These are phyloP conservation scores for Netelia fuscicornis DNA, from an alignment of 2,888 invertebrate species.

Conservation along the genomic window DNA sequence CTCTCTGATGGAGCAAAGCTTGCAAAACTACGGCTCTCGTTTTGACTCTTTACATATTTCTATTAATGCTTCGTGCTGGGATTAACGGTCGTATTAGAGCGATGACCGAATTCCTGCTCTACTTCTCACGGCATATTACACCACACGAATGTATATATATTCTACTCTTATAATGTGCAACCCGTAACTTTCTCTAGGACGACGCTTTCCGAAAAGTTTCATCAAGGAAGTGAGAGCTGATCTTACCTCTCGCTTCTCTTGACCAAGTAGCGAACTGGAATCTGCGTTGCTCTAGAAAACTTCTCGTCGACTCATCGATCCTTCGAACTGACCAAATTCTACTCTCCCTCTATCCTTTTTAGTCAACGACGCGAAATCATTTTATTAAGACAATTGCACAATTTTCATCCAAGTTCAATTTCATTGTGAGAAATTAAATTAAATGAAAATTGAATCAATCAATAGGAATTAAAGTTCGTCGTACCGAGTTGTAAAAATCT, in stretches of 20 bases:
- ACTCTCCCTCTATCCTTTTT: not conserved
- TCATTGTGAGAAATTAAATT: too few relatives aligned
- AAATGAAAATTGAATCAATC: too few relatives aligned
- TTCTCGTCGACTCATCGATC: constrained; percentile 20
- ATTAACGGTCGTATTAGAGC: constrained; percentile 52
- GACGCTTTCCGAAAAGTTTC: not conserved
- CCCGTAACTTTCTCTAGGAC: not conserved
- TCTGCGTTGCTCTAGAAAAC: not conserved
- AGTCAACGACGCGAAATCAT: too few relatives aligned
- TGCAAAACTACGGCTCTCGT: not conserved
- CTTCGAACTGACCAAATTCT: not conserved
- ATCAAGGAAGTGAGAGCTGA: not conserved
- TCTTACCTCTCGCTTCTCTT: not conserved
- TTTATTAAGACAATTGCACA: too few relatives aligned
- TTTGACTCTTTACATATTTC: not conserved
- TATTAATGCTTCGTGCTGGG: constrained; percentile 38
- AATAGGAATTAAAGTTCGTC: too few relatives aligned
- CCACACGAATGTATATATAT: not conserved
- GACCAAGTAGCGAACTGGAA: not conserved
- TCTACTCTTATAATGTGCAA: not conserved
- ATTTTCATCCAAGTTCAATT: too few relatives aligned
- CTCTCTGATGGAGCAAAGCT: not conserved
- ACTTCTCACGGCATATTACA: not conserved
- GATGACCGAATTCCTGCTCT: constrained; percentile 50
- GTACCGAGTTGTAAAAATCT: too few relatives aligned